These are phyloP conservation scores for Catalaphyllia jardinei DNA, from an alignment of 64 coral and sea anemone genomes.

Conservation along the genomic window DNA sequence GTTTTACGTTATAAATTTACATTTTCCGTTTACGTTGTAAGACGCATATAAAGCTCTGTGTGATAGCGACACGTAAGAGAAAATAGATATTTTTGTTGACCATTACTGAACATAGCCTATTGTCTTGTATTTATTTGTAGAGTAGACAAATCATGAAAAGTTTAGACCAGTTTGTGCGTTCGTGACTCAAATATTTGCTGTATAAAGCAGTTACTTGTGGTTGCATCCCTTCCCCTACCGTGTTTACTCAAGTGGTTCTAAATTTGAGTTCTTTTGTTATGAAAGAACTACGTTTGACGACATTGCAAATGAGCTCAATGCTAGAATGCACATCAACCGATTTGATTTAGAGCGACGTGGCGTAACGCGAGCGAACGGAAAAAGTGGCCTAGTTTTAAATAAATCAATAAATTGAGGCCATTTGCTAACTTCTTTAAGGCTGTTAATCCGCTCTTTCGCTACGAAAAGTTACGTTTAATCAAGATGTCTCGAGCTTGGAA, in stretches of 20 bases:
- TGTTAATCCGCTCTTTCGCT: neutral
- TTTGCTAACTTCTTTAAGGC: neutral
- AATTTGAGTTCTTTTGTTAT: neutral
- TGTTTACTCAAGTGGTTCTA: neutral
- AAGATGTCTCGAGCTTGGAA: neutral
- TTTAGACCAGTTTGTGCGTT: neutral
- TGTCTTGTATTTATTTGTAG: neutral
- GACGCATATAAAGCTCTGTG: no score
- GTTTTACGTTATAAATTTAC: neutral
- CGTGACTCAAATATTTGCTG: constrained; percentile 4
- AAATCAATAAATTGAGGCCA: neutral
- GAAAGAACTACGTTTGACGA: neutral
- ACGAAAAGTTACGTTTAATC: neutral
- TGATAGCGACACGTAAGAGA: no score
- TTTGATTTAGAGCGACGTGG: constrained; percentile 1
- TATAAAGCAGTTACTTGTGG: neutral
- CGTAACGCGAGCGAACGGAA: neutral
- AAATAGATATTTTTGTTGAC: no score
- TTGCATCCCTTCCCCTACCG: neutral
- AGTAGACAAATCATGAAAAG: neutral
- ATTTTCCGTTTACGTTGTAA: neutral
- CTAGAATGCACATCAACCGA: constrained; percentile 26
- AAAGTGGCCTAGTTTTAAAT: neutral
- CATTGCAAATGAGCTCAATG: constrained; percentile 8
- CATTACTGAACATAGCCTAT: no score